These are phyloP conservation scores for Thecocarcelia acutangulata DNA, from an alignment of 2,888 invertebrate genomes.

Conservation along the genomic window DNA sequence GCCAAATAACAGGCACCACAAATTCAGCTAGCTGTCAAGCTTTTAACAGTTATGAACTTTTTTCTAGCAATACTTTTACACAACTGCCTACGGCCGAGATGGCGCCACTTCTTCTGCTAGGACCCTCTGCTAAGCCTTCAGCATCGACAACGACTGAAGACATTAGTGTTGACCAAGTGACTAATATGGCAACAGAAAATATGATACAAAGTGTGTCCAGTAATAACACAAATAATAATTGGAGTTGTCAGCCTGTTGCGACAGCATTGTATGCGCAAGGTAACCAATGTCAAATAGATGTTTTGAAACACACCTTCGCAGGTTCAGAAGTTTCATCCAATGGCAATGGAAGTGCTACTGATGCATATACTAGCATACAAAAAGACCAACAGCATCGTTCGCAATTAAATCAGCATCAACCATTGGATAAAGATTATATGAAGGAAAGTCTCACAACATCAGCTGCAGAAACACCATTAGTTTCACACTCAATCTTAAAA, in stretches of 20 bases:
- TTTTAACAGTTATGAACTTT: constrained; percentile 80
- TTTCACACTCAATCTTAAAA: constrained; percentile 30
- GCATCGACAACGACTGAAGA: constrained; percentile 48
- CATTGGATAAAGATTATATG: constrained; percentile 37
- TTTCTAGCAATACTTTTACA: constrained; percentile 76
- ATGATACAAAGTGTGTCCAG: constrained; percentile 57
- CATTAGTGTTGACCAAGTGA: constrained; percentile 39
- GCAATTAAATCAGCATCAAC: constrained; percentile 59
- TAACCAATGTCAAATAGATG: constrained; percentile 34
- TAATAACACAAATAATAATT: constrained; percentile 71
- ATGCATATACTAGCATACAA: constrained; percentile 38
- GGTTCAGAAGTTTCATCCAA: neutral
- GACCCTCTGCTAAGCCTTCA: constrained; percentile 43
- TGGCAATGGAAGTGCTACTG: constrained; percentile 21
- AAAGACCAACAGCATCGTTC: constrained; percentile 51
- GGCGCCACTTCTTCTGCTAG: constrained; percentile 60
- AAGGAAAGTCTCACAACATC: constrained; percentile 34
- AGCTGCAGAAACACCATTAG: neutral
- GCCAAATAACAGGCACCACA: constrained; percentile 23
- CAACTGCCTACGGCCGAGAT: constrained; percentile 75
- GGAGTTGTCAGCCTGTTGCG: constrained; percentile 68
- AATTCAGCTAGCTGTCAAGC: constrained; percentile 64
- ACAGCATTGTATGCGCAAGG: constrained; percentile 46
- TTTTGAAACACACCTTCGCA: neutral
- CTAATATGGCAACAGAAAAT: constrained; percentile 31